Evolutionary conservation across 2,797 vertebrate genomes (phyloP), one percentile per base, ranked within the genome.

Genomic region (Tadarida brasiliensis): DNA sequence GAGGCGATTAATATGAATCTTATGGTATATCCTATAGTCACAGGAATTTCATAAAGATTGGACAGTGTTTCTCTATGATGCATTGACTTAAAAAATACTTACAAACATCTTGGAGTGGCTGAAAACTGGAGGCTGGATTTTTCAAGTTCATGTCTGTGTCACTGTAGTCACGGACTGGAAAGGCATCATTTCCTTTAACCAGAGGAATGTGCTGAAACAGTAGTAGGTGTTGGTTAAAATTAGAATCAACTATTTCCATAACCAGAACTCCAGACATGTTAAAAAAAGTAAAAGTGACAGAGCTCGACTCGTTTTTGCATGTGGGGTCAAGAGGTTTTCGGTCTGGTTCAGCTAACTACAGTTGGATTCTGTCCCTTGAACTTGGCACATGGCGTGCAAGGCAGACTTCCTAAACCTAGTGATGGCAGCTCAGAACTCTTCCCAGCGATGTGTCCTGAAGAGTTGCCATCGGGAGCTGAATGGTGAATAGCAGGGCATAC

Each of bases 211-310:
- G 89, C 93, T 95, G 96, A 96, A 96, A 96, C 49, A 94, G 97
- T 96, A 89, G 94, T 93, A 96, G 94, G 95, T 98, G 93, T 95
- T 84, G 89, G 96, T 91, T 97, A 98, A 96, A 97, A 96, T 97
- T 97, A 97, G 97, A 95, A 84, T 68, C 65, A 83, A 44, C 47
- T 90, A 35, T 96, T 97, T 97, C 83, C 35, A 94, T 92, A 81
- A 74, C 83, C 76, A 96, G 78, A 91, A 57, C 17, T 80, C 88
- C 67, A 95, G 88, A 94, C 70, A 73, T 88, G 65, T 87, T 94
- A 87, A n/a, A 57, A 54, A 78, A 12, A 83, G 82, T 68, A 56
- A 87, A 74, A 91, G 61, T 92, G 68, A 87, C 90, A 90, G 71
- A 47, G 51, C 15, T 63, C 33, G 87, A 35, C 87, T 85, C 59